Evolutionary conservation across 2,113 vertebrate species (phyloP).

Genomic region (Oreocharis arfaki): DNA sequence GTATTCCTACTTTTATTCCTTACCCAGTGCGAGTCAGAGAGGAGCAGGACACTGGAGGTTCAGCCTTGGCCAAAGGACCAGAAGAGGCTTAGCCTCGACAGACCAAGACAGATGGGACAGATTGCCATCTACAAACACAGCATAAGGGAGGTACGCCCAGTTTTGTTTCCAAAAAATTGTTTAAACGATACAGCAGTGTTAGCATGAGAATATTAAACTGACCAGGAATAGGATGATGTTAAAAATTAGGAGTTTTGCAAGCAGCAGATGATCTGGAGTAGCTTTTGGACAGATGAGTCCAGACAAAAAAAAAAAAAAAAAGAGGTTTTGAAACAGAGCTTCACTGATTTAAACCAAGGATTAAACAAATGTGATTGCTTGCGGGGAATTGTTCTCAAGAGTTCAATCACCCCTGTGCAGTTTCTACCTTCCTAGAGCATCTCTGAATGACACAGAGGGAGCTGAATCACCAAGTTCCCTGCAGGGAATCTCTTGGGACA

Average conservation of each 20-base stretch:
- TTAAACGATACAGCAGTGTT: not conserved
- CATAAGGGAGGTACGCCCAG: not conserved
- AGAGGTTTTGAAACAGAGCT: not conserved
- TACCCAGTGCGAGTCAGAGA: not conserved
- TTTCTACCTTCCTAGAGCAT: not conserved
- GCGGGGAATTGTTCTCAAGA: not conserved
- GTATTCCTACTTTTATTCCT: not conserved
- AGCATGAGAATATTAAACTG: not conserved
- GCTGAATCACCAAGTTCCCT: not conserved
- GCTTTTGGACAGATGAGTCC: not conserved
- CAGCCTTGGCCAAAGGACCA: not conserved
- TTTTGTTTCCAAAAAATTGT: not conserved
- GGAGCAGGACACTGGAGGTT: not conserved
- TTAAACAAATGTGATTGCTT: not conserved
- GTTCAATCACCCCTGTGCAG: not conserved
- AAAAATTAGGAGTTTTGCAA: not conserved
- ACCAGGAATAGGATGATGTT: not conserved
- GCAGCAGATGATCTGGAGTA: not conserved
- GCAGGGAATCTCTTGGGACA: not conserved
- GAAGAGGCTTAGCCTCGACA: not conserved
- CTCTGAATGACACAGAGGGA: not conserved
- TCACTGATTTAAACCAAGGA: not conserved
- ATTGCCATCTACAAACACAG: not conserved
- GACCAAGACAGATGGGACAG: not conserved
- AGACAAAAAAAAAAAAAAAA: not conserved